Conservation (phyloP, 2,888 invertebrate genomes). For the Asteroscopus sphinx region DNA sequence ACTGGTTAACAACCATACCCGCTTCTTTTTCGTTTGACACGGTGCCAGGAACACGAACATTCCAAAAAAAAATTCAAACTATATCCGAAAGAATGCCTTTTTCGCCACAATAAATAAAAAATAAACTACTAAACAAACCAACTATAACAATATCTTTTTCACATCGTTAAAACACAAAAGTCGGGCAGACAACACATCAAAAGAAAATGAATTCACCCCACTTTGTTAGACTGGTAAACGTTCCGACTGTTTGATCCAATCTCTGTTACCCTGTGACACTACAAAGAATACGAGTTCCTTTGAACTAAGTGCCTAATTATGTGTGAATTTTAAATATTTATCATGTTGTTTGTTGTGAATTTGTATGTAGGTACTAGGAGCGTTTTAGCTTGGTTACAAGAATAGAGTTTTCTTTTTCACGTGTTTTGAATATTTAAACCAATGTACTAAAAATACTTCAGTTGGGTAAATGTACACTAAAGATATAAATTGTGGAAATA, state of each 20-base stretch:
- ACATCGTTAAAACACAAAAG: conserved; percentile 41
- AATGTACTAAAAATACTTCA: no score
- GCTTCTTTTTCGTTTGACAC: background rate
- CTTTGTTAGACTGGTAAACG: conserved; percentile 13
- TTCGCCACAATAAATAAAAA: conserved; percentile 1
- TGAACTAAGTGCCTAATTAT: conserved; percentile 45
- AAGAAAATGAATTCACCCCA: conserved; percentile 32
- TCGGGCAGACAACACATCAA: conserved; percentile 31
- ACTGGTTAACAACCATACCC: no score
- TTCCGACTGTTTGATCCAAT: conserved; percentile 11
- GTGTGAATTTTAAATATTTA: conserved; percentile 40
- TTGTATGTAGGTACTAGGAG: background rate
- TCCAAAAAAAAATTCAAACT: background rate
- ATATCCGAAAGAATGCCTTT: background rate
- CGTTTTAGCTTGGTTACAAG: background rate
- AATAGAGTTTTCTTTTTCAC: background rate
- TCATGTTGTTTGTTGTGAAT: conserved; percentile 7
- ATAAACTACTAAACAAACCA: conserved; percentile 5
- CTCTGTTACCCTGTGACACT: conserved; percentile 22
- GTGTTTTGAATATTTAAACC: no score
- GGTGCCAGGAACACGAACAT: background rate
- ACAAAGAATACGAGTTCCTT: conserved; percentile 34
- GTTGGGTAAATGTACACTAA: no score
- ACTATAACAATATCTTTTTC: conserved; percentile 31
- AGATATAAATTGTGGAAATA: no score